Evolutionary conservation across 2,113 vertebrate genomes (phyloP), one percentile per base, ranked within the genome.

Genomic region (Cephalopholis sonnerati): DNA sequence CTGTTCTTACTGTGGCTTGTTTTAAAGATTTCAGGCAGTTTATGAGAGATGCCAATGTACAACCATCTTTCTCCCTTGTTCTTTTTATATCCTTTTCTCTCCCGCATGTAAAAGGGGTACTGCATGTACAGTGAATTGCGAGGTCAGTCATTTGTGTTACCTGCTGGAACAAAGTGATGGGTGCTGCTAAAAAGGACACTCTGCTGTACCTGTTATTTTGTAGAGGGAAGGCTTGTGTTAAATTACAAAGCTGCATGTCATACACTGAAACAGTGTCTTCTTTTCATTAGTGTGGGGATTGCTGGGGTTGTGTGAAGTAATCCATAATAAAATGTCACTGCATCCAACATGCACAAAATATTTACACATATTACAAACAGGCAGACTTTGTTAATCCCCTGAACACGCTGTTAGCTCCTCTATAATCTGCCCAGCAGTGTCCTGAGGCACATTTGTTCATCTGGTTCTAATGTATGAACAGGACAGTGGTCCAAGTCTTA

Each of bases 311-410:
- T 63, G 54, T 48, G 32, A 75, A 29, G 17, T 79, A 55, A 66
- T 69, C 44, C 69, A 29, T 44, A 22, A 59, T 53, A 63, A 83
- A 78, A 48, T 68, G 27, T 71, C 67, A 46, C 55, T 15, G 53
- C 51, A 69, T 58, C 32, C 12, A 58, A 54, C 32, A 16, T 66
- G 65, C 32, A 64, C 58, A 82, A 82, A 80, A 82, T 67, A 72
- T 75, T 76, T 64, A 20, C 70, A 22, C 58, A 29, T 39, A 76
- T 63, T 77, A 32, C 25, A 80, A 54, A 75, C 65, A 59, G 75
- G 62, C 58, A 55, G 32, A 8, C 22, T 61, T 54, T 61, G 70
- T 67, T 87, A 85, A 89, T 81, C 74, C 53, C 17, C 27, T 72
- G 53, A 55, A 29, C 53, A 81, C 24, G 57, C 77, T 74, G 85